Base-by-base conservation (phyloP, 2,113 vertebrate species). In the Labrus mixtus region DNA sequence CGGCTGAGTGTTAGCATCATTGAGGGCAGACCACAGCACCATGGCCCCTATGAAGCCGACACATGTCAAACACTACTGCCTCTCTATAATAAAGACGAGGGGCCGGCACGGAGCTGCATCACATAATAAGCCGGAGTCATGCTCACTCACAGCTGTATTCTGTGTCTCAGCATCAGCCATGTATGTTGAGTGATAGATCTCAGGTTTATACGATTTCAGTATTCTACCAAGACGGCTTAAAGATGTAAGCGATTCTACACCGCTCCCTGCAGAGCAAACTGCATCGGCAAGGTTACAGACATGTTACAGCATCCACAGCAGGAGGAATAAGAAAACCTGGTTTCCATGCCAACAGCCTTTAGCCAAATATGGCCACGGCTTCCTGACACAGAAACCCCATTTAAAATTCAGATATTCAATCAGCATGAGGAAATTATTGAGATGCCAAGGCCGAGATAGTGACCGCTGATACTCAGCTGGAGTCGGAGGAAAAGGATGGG, bases 341-440 rank as follows among this genome's bases (percentile, higher is more conserved):
- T 91, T 89, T 86, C 90, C 82, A 91, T 91, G 90, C 80, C 90
- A 89, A 87, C 87, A 78, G 82, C 82, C 83, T 83, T 80, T 72
- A 69, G 20, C 79, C 87, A 87, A 68, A 75, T 77, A 84, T 68
- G 78, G 74, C 39, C 63, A 78, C 65, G 19, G 55, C 64, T 73
- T 84, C 87, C 90, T 82, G 78, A 79, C 86, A 91, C 94, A 94
- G 90, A 94, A 87, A 93, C 90, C 91, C 91, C 85, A 91, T 89
- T 94, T 92, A 55, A 73, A 73, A 53, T 92, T 71, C 88, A 90
- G 88, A 89, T 92, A 90, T 90, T 87, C 89, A 67, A 86, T 91
- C 78, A 76, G 83, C 80, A 90, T 71, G 87, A 87, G 91, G 76
- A 90, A 91, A 93, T 72, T 16, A 88, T 74, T 90, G 81, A 79